phyloP scores from a whole-genome alignment of 2,888 invertebrate genomes.

The Phyto melanocephala region DNA sequence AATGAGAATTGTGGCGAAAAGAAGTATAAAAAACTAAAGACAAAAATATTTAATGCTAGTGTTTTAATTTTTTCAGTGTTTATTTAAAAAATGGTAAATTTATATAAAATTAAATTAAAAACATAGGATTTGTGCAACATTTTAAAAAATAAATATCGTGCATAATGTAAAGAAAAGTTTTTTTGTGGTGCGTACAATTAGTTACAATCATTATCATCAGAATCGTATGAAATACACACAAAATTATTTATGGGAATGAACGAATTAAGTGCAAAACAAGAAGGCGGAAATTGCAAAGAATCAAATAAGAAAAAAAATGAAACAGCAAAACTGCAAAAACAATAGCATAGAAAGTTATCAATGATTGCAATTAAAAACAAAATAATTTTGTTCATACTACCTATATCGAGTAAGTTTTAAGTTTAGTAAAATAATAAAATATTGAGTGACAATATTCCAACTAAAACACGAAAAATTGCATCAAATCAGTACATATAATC shows the following conservation, averaged over 20 bases:
- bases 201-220: constrained; percentile 36
- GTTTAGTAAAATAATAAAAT: neutral
- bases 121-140: neutral
- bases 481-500: constrained; percentile 24
- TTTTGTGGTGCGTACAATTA: constrained; percentile 46
- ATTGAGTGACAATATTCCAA: constrained; percentile 26
- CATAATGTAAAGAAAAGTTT: constrained; percentile 28
- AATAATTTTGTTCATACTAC: constrained; percentile 14
- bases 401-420: constrained; percentile 15
- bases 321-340: constrained; percentile 54
- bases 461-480: neutral
- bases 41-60: constrained; percentile 30
- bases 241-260: constrained; percentile 59
- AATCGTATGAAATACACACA: constrained; percentile 61
- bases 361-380: constrained; percentile 44
- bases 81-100: neutral
- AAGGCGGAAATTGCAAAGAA: constrained; percentile 65
- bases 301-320: constrained; percentile 8
- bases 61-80: neutral
- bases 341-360: constrained; percentile 56
- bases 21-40: constrained; percentile 32
- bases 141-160: neutral
- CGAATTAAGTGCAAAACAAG: constrained; percentile 65
- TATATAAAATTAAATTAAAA: neutral
- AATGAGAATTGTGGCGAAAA: constrained; percentile 57